Evolutionary conservation across 2,888 invertebrate genomes (phyloP).

Genomic region (Periphyllus acericola): DNA sequence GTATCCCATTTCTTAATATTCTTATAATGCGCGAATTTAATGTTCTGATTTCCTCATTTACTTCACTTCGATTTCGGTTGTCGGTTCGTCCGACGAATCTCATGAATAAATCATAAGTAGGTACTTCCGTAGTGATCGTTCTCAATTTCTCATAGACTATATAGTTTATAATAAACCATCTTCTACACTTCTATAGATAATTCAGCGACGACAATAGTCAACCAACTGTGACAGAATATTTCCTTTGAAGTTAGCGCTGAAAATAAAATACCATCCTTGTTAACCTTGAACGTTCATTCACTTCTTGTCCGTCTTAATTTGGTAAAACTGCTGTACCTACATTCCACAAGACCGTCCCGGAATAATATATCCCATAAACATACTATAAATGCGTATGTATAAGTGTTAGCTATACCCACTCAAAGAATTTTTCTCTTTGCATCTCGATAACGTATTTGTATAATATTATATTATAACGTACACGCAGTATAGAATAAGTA

Average conservation of each 20-base stretch:
- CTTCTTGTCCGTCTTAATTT: conserved; percentile 58
- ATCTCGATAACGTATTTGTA: not conserved
- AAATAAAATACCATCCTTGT: conserved; percentile 31
- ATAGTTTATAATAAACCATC: not conserved
- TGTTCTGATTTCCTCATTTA: not conserved
- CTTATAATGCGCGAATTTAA: not conserved
- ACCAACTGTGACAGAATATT: conserved; percentile 57
- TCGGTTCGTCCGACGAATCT: not conserved
- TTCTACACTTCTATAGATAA: conserved; percentile 18
- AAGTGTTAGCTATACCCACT: not conserved
- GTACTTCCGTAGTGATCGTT: conserved; percentile 41
- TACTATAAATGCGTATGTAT: not conserved
- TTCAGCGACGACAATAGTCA: conserved; percentile 50
- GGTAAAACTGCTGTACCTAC: conserved; percentile 51
- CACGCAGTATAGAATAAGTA: not conserved
- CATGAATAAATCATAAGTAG: not conserved
- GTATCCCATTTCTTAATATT: not conserved
- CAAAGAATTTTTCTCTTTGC: conserved; percentile 16
- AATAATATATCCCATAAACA: not conserved
- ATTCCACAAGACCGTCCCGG: not conserved
- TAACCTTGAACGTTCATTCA: conserved; percentile 61
- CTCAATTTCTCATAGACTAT: not conserved
- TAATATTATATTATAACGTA: not conserved
- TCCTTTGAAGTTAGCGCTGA: conserved; percentile 50
- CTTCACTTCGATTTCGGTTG: not conserved